Percentiles rank a stretch among this genome's conserved stretches.
These are phyloP conservation scores for Poecile montanus DNA, from an alignment of 2,797 vertebrate species.

Conservation along the genomic window DNA sequence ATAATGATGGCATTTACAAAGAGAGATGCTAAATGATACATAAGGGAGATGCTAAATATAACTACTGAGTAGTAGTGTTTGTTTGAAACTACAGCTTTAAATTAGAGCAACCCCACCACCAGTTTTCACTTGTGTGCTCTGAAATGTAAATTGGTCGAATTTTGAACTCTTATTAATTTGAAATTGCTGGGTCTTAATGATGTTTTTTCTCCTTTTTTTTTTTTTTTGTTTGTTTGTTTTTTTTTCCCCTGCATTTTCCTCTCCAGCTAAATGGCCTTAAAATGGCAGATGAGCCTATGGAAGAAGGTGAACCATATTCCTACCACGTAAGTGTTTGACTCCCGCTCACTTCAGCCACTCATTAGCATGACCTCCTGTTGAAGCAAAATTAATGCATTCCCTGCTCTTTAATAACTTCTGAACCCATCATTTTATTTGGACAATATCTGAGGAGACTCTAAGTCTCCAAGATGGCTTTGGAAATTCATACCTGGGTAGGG, in stretches of 20 bases:
- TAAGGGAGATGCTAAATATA: slow-evolving; percentile 41
- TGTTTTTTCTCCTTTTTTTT: not conserved
- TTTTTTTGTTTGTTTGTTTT: not conserved
- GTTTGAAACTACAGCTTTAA: slow-evolving; percentile 12
- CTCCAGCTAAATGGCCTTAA: slow-evolving; percentile 92
- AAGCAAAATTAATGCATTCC: not conserved
- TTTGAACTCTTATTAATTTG: not conserved
- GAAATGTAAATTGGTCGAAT: slow-evolving; percentile 1
- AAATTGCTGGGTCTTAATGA: slow-evolving; percentile 8
- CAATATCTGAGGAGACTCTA: not conserved
- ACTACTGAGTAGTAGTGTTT: not conserved
- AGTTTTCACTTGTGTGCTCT: not conserved
- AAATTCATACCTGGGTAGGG: not conserved
- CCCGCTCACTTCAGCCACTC: not conserved
- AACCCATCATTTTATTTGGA: not conserved
- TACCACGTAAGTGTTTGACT: slow-evolving; percentile 85
- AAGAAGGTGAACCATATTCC: slow-evolving; percentile 90
- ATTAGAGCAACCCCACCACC: not conserved
- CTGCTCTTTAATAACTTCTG: not conserved
- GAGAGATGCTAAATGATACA: not conserved
- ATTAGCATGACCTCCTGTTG: not conserved
- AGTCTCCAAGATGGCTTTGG: not conserved
- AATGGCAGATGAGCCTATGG: slow-evolving; percentile 96
- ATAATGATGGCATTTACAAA: not conserved
- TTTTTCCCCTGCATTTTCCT: not conserved